A percentile compares a stretch with the other conserved stretches of the same genome.
Evolutionary conservation across 2,113 vertebrate species (phyloP).

Genomic region (Butorides virescens): DNA sequence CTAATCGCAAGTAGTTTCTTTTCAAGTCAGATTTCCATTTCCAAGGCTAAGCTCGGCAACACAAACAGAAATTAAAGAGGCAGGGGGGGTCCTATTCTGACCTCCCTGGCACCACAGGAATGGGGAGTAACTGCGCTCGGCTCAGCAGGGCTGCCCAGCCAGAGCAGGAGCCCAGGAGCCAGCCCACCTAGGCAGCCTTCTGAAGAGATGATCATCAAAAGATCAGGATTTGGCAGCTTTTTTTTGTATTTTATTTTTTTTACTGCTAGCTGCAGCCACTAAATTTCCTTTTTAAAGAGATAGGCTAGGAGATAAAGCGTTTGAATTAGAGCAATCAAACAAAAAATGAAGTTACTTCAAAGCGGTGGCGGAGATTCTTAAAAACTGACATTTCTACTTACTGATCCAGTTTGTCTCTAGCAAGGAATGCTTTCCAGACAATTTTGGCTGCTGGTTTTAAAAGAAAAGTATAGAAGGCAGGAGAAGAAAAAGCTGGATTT

Average conservation of each 20-base stretch:
- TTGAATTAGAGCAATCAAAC: constrained; percentile 40
- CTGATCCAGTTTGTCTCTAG: constrained; percentile 7
- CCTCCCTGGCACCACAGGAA: not conserved
- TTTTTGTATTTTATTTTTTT: not conserved
- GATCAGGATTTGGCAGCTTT: not conserved
- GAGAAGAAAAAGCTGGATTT: constrained; percentile 9
- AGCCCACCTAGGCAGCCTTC: constrained; percentile 48
- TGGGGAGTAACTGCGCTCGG: not conserved
- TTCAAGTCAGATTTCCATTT: constrained; percentile 67
- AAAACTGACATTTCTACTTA: constrained; percentile 44
- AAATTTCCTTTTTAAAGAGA: constrained; percentile 10
- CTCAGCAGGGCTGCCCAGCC: not conserved
- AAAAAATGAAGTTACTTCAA: constrained; percentile 45
- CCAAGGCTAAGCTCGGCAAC: constrained; percentile 45
- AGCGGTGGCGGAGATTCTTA: not conserved
- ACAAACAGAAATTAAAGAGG: constrained; percentile 60
- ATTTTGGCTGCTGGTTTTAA: constrained; percentile 2
- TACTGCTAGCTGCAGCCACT: not conserved
- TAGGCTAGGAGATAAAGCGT: constrained; percentile 41
- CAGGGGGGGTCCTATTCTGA: not conserved
- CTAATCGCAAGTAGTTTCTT: constrained; percentile 39
- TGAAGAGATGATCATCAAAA: constrained; percentile 42
- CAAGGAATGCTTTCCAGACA: constrained; percentile 11
- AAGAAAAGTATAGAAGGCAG: not conserved
- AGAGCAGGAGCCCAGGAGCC: not conserved